phyloP scores from a whole-genome alignment of 2,113 vertebrate species.

The Cryptotis parvus region DNA sequence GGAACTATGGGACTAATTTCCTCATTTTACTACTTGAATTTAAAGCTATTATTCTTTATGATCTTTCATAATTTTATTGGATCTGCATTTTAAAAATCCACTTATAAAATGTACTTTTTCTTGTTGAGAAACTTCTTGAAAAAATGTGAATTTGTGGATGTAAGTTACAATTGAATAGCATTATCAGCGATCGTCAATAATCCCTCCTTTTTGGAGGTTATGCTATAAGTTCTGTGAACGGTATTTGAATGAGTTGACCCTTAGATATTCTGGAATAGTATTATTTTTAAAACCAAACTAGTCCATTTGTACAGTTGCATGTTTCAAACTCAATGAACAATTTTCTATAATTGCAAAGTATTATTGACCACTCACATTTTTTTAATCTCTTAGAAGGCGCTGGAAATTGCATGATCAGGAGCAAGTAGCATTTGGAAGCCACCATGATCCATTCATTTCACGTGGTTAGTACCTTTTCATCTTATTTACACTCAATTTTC shows the following conservation, averaged over 20 bases:
- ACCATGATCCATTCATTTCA: constrained; percentile 69
- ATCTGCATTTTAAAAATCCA: background rate
- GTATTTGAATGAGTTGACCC: constrained; percentile 69
- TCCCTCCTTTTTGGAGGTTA: constrained; percentile 73
- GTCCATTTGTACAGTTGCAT: constrained; percentile 84
- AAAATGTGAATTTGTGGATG: constrained; percentile 33
- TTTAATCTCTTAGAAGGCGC: constrained; percentile 82
- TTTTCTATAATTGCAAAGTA: constrained; percentile 88
- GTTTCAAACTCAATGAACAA: constrained; percentile 87
- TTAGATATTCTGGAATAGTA: constrained; percentile 74
- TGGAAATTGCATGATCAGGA: constrained; percentile 82
- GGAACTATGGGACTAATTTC: constrained; percentile 4
- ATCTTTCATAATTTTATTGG: constrained; percentile 51
- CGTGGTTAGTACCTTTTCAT: constrained; percentile 60
- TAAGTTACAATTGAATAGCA: constrained; percentile 76
- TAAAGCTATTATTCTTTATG: constrained; percentile 28
- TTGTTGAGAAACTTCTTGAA: constrained; percentile 63
- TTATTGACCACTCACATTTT: constrained; percentile 84
- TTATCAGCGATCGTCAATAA: constrained; percentile 78
- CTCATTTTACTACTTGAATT: constrained; percentile 44
- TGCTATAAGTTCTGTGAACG: constrained; percentile 60
- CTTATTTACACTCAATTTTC: constrained; percentile 23
- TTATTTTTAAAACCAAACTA: constrained; percentile 79
- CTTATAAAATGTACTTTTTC: constrained; percentile 58
- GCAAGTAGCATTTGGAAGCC: constrained; percentile 80